These are phyloP conservation scores for Sebastes fasciatus DNA, from an alignment of 2,113 vertebrate genomes.

Conservation along the genomic window DNA sequence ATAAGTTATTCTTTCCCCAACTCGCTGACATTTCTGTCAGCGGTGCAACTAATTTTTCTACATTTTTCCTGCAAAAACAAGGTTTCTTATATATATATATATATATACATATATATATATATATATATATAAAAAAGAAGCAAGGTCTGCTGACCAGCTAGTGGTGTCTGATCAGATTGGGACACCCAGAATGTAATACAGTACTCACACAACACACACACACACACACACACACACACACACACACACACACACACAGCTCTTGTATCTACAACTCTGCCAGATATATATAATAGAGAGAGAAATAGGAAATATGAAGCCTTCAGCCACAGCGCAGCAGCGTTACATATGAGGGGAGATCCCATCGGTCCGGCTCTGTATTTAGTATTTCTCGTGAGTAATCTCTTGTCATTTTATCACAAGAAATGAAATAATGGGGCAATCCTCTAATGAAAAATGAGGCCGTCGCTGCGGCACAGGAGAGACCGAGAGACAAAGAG, in stretches of 20 bases:
- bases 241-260: constrained; percentile 35
- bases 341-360: constrained; percentile 82
- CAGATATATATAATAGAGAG: constrained; percentile 78
- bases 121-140: constrained; percentile 10
- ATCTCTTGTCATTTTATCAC: constrained; percentile 85
- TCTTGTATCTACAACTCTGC: constrained; percentile 74
- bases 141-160: constrained; percentile 66
- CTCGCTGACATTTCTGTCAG: constrained; percentile 66
- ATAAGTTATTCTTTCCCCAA: constrained; percentile 62
- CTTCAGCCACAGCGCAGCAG: constrained; percentile 68
- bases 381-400: constrained; percentile 84
- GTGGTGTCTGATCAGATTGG: constrained; percentile 73
- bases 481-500: constrained; percentile 73
- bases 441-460: constrained; percentile 83
- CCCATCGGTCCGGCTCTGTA: constrained; percentile 79
- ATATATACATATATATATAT: not conserved
- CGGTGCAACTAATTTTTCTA: constrained; percentile 59
- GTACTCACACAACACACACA: constrained; percentile 18
- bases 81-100: constrained; percentile 10
- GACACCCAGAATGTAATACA: constrained; percentile 68
- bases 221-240: constrained; percentile 32
- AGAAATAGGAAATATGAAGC: constrained; percentile 83
- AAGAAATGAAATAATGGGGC: constrained; percentile 82
- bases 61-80: constrained; percentile 50
- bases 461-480: constrained; percentile 53